phyloP scores from a whole-genome alignment of 1,140 invertebrate genomes.

The Helicoverpa zea region DNA sequence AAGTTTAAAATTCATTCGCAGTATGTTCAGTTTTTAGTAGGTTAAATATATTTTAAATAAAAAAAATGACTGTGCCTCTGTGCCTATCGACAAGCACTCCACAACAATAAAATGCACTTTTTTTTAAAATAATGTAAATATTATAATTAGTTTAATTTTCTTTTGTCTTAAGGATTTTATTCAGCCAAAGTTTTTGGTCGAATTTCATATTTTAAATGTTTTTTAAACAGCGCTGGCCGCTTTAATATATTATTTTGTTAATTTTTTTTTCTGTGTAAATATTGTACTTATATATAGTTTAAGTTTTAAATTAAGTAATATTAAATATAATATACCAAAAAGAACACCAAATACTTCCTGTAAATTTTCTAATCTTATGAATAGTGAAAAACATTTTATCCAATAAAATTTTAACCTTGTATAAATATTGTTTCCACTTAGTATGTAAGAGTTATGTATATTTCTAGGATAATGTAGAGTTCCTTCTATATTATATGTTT shows the following conservation, averaged over 20 bases:
- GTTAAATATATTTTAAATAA: slow-evolving; percentile 46
- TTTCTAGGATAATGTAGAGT: slow-evolving; percentile 52
- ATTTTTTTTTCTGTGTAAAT: slow-evolving; percentile 63
- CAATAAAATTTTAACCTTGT: slow-evolving; percentile 59
- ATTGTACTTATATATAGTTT: slow-evolving; percentile 63
- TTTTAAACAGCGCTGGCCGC: slow-evolving; percentile 69
- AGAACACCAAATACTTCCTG: slow-evolving; percentile 81
- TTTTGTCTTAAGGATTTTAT: slow-evolving; percentile 21
- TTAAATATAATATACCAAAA: slow-evolving; percentile 72
- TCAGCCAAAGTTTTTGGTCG: slow-evolving; percentile 24
- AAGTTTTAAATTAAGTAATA: slow-evolving; percentile 54
- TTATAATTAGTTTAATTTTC: slow-evolving; percentile 36
- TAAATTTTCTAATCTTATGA: slow-evolving; percentile 81
- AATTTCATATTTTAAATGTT: slow-evolving; percentile 39
- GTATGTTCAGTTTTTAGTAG: slow-evolving; percentile 13
- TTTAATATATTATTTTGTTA: slow-evolving; percentile 45
- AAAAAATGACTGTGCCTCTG: slow-evolving; percentile 77
- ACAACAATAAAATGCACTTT: slow-evolving; percentile 71
- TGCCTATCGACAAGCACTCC: slow-evolving; percentile 77
- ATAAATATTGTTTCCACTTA: slow-evolving; percentile 58
- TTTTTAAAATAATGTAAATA: slow-evolving; percentile 50
- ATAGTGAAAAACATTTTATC: slow-evolving; percentile 68
- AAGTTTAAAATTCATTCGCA: slow-evolving; percentile 37
- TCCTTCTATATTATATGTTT: slow-evolving; percentile 48
- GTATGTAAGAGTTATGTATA: slow-evolving; percentile 54